A percentile compares a stretch with the other conserved stretches of the same genome.
Evolutionary conservation across 1,140 invertebrate species (phyloP).

Genomic region (Euborellia annulipes): DNA sequence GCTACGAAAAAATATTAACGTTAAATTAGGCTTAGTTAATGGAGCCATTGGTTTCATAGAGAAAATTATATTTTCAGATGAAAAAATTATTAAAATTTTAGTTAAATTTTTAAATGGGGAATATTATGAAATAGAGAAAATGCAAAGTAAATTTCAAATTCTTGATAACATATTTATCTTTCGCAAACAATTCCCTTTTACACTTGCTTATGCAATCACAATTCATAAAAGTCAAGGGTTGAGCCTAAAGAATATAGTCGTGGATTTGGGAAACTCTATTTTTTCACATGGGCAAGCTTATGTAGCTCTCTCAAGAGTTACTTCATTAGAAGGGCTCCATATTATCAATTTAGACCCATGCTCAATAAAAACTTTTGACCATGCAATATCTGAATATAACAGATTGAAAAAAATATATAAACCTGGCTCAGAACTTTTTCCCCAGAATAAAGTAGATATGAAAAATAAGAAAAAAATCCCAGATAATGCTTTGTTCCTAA

Average conservation of each 20-base stretch:
- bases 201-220: slow-evolving; percentile 24
- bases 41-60: slow-evolving; percentile 16
- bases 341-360: slow-evolving; percentile 21
- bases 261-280: slow-evolving; percentile 20
- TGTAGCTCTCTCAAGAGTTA: slow-evolving; percentile 25
- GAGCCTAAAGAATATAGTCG: slow-evolving; percentile 20
- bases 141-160: slow-evolving; percentile 21
- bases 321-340: slow-evolving; percentile 18
- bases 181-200: slow-evolving; percentile 25
- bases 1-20: slow-evolving; percentile 22
- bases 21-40: slow-evolving; percentile 20
- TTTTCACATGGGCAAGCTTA: slow-evolving; percentile 24
- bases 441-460: too few relatives aligned
- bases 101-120: slow-evolving; percentile 10
- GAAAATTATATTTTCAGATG: slow-evolving; percentile 8
- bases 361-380: slow-evolving; percentile 14
- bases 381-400: slow-evolving; percentile 20
- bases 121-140: slow-evolving; percentile 14
- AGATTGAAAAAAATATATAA: slow-evolving; percentile 6
- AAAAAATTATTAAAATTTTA: slow-evolving; percentile 3
- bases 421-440: neutral
- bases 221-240: slow-evolving; percentile 27
- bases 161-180: slow-evolving; percentile 19
- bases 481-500: too few relatives aligned
- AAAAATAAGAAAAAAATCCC: too few relatives aligned